Conservation (phyloP, 2,888 invertebrate genomes). For the Lasioglossum figueresi region DNA sequence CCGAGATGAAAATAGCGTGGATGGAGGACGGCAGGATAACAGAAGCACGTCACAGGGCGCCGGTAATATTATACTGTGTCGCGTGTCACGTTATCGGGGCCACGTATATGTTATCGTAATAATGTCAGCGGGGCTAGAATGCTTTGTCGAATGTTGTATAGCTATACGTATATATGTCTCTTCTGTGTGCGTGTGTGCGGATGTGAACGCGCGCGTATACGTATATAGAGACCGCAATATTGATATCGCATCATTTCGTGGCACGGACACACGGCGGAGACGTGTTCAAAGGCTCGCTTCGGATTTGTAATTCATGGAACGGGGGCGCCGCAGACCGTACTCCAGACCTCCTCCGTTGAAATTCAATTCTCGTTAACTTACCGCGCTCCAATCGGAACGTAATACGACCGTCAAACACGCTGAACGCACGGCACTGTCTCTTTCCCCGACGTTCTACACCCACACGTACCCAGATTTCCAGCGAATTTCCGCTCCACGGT, state of each 20-base stretch:
- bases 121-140: constrained; percentile 51
- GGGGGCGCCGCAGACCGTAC: constrained; percentile 2
- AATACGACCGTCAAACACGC: constrained; percentile 38
- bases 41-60: constrained; percentile 31
- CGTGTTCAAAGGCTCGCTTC: constrained; percentile 46
- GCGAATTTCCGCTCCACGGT: constrained; percentile 16
- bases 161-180: constrained; percentile 2
- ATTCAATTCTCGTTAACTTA: constrained; percentile 63
- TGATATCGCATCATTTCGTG: constrained; percentile 61
- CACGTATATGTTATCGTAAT: constrained; percentile 54
- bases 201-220: not conserved
- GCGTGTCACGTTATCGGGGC: constrained; percentile 52
- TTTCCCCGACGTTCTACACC: not conserved
- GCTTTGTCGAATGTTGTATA: constrained; percentile 55
- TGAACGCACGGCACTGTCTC: constrained; percentile 2
- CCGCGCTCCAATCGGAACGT: constrained; percentile 38
- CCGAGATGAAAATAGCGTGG: constrained; percentile 39
- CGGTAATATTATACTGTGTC: constrained; percentile 54
- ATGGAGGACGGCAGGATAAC: constrained; percentile 31
- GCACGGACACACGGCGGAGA: constrained; percentile 21
- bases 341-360: constrained; percentile 38
- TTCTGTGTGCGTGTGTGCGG: not conserved
- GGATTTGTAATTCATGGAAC: constrained; percentile 58
- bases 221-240: constrained; percentile 47
- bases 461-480: not conserved